Evolutionary conservation across 2,797 vertebrate species (phyloP), one percentile per base, ranked within the genome.

Genomic region (Luscinia megarhynchos): DNA sequence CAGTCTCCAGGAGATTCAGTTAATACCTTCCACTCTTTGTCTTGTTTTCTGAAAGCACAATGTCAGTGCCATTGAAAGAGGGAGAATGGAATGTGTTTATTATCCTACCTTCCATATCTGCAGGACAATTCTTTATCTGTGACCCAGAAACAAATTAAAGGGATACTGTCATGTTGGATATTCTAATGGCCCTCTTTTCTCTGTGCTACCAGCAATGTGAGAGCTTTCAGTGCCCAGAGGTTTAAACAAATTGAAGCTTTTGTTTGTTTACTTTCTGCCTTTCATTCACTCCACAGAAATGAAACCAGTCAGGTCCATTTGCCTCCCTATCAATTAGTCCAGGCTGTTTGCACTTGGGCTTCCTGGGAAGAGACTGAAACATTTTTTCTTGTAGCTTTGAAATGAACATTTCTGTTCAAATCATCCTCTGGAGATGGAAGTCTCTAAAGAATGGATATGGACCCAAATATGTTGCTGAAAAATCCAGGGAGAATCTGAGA

Each of bases 81-180:
- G 87, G 29, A 72, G 85, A 90, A 92, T 5, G 11, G 69, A 64
- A 81, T 12, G 69, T 81, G 55, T 92, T 95, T 84, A 73, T 92
- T 93, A 81, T 46, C 58, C 67, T 69, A 19, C 85, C 92, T 87
- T 78, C 81, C 83, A 18, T 24, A 84, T 66, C 84, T 73, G 83
- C 82, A 73, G 82, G 10, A 79, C 84, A 91, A 79, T 88, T 69
- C 92, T 90, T 67, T 68, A 85, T 43, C 92, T 77, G 72, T 90
- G 95, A 95, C 87, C 92, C 87, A 92, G 84, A 97, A 95, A 89
- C 68, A 89, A 93, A 93, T 74, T 51, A 80, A 92, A 93, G 83
- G 70, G 69, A 68, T 46, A 23, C 89, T 83, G 93, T 83, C 95
- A 91, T 80, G 73, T 68, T 81, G 66, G 34, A 26, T 86, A 93